A percentile compares a stretch with the other conserved stretches of the same genome.
phyloP scores from a whole-genome alignment of 1,140 invertebrate genomes.

The Potamilus streckersoni region DNA sequence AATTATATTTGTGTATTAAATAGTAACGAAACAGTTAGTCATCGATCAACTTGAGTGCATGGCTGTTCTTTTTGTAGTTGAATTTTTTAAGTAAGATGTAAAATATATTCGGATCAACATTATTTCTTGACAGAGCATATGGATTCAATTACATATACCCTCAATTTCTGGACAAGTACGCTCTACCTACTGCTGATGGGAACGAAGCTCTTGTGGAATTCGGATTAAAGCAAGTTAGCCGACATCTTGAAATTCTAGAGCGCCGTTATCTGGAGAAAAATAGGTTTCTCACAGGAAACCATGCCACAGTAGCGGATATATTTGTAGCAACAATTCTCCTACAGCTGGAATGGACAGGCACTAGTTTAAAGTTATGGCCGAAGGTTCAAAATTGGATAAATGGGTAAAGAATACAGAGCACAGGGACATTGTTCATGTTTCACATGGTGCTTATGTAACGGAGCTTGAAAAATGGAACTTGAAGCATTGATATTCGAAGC shows the following conservation, averaged over 20 bases:
- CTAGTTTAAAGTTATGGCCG: slow-evolving; percentile 45
- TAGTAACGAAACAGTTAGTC: no score
- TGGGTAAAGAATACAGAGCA: slow-evolving; percentile 38
- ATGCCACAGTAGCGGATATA: slow-evolving; percentile 41
- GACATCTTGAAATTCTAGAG: slow-evolving; percentile 40
- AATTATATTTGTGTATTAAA: no score
- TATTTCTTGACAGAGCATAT: slow-evolving; percentile 34
- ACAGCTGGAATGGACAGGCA: slow-evolving; percentile 43
- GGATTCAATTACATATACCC: slow-evolving; percentile 45
- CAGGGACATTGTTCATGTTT: slow-evolving; percentile 45
- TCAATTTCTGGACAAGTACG: slow-evolving; percentile 48
- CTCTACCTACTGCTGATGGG: slow-evolving; percentile 33
- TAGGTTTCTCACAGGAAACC: slow-evolving; percentile 38
- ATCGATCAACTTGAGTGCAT: no score
- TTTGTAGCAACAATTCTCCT: slow-evolving; percentile 43
- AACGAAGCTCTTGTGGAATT: slow-evolving; percentile 43
- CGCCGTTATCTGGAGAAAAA: slow-evolving; percentile 39
- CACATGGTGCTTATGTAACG: slow-evolving; percentile 37
- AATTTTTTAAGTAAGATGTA: no score
- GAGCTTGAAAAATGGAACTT: slow-evolving; percentile 33
- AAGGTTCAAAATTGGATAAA: slow-evolving; percentile 42
- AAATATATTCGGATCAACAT: background rate
- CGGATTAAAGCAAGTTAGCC: slow-evolving; percentile 37
- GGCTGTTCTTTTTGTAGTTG: no score
- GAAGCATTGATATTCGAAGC: slow-evolving; percentile 3